phyloP scores from a whole-genome alignment of 2,888 invertebrate species.

The Orthosia cruda region DNA sequence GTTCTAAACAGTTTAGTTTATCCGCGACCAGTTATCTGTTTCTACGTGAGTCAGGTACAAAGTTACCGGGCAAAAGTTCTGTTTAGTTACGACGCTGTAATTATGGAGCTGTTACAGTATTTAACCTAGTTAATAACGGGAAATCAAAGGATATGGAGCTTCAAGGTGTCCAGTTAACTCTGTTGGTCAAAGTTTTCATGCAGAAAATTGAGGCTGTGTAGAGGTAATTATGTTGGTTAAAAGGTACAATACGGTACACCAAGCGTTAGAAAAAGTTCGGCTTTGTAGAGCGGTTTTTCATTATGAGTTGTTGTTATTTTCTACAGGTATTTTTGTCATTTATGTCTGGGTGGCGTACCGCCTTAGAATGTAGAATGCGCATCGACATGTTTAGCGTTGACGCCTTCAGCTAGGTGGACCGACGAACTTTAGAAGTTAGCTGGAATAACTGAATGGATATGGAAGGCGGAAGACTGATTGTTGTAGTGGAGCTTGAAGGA shows the following conservation, averaged over 20 bases:
- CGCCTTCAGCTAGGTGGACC: too few species aligned
- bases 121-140: conserved; percentile 48
- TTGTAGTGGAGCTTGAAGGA: too few species aligned
- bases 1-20: conserved; percentile 45
- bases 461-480: too few species aligned
- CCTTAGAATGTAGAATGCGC: too few species aligned
- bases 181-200: conserved; percentile 16
- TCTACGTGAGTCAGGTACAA: conserved; percentile 58
- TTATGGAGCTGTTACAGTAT: conserved; percentile 44
- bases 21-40: conserved; percentile 46
- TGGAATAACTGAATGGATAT: too few species aligned
- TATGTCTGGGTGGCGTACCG: too few species aligned
- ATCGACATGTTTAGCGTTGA: too few species aligned
- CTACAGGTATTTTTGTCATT: too few species aligned
- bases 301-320: too few species aligned
- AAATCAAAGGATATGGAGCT: conserved; percentile 46
- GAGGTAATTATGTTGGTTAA: not conserved
- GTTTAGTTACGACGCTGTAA: conserved; percentile 38
- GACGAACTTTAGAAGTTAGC: too few species aligned
- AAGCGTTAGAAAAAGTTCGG: too few species aligned
- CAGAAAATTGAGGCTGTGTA: not conserved
- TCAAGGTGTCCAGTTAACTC: not conserved
- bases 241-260: not conserved
- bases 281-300: not conserved
- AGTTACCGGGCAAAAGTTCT: conserved; percentile 54